Evolutionary conservation across 2,797 vertebrate species (phyloP).

Genomic region (Xiphorhynchus erythropygius): DNA sequence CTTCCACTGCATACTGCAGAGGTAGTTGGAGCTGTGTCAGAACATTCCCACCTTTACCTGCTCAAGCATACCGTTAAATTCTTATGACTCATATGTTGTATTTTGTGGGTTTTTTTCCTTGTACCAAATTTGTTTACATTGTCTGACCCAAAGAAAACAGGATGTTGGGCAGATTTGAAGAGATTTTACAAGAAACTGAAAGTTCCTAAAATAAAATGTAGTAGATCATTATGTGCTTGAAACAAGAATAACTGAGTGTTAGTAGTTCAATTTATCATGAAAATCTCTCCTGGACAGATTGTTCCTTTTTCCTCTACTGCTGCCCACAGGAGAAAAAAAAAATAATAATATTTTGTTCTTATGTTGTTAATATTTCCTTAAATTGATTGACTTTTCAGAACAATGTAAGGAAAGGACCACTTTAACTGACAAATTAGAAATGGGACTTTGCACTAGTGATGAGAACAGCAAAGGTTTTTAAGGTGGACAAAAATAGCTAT

Average conservation of each 20-base stretch:
- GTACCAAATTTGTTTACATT: not conserved
- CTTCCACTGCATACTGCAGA: not conserved
- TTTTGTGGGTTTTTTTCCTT: not conserved
- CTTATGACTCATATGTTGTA: not conserved
- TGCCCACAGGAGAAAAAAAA: not conserved
- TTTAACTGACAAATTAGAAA: not conserved
- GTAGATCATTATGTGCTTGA: constrained; percentile 26
- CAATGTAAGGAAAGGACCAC: constrained; percentile 15
- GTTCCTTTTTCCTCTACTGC: not conserved
- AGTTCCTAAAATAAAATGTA: not conserved
- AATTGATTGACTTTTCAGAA: not conserved
- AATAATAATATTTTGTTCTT: not conserved
- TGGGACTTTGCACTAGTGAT: not conserved
- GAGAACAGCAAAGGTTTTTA: not conserved
- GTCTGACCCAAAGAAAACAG: constrained; percentile 33
- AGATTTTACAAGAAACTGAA: not conserved
- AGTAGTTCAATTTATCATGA: not conserved
- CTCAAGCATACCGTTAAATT: not conserved
- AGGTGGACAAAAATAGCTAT: not conserved
- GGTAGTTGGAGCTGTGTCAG: not conserved
- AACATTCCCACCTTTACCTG: not conserved
- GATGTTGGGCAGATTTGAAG: not conserved
- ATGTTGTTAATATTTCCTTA: not conserved
- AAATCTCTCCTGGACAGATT: not conserved
- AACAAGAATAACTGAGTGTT: not conserved